These are phyloP conservation scores for Dolichomitus sp. DNA, from an alignment of 2,888 invertebrate species.

Conservation along the genomic window DNA sequence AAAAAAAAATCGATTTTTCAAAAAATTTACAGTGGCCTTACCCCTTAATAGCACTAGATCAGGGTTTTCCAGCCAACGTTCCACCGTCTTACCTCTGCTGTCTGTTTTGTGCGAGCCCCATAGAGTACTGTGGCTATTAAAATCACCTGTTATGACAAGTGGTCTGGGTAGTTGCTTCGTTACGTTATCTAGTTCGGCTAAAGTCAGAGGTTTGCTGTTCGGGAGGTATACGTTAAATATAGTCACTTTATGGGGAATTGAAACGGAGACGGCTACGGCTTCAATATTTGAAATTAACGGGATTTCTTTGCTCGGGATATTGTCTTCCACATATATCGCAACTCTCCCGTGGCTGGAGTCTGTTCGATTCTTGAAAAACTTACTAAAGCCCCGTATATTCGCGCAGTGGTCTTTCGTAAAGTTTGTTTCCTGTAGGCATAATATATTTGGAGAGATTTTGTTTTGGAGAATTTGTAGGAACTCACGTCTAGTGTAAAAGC, in stretches of 20 bases:
- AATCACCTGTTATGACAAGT: constrained; percentile 68
- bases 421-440: not conserved
- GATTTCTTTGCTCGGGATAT: not conserved
- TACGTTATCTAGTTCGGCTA: constrained; percentile 44
- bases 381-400: not conserved
- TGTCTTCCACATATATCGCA: constrained; percentile 4
- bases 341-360: constrained; percentile 13
- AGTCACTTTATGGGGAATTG: constrained; percentile 29
- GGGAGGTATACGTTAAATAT: constrained; percentile 60
- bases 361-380: not conserved
- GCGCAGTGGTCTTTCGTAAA: not conserved
- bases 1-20: too few species aligned
- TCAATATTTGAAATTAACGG: not conserved
- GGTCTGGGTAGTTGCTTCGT: constrained; percentile 67
- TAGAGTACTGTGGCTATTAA: constrained; percentile 61
- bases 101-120: constrained; percentile 61
- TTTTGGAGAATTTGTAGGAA: constrained; percentile 6
- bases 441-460: not conserved
- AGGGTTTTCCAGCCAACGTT: constrained; percentile 4
- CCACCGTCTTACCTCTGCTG: constrained; percentile 62
- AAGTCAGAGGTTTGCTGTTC: not conserved
- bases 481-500: constrained; percentile 7
- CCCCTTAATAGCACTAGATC: too few species aligned
- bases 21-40: too few species aligned
- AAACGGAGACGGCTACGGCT: constrained; percentile 38